Base-by-base conservation (phyloP, 2,113 vertebrate species). In the Bubo bubo region DNA sequence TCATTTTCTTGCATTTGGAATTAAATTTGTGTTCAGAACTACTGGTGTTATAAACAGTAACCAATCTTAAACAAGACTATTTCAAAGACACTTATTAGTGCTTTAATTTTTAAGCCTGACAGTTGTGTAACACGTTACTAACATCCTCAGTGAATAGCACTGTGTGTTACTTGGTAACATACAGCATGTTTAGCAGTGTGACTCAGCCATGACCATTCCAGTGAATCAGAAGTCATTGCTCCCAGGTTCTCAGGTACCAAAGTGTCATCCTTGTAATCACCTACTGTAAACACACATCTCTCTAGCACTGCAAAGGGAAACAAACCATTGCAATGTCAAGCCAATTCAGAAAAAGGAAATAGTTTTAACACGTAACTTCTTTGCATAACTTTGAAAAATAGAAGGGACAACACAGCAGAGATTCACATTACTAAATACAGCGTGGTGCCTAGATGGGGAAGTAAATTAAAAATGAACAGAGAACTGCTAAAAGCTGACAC, bases 401-500 rank as follows among this genome's bases (percentile, higher is more conserved):
- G 50, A 32, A 91, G 52, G 47, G 67, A 63, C 4, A 15, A 50
- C n/a, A 45, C 7, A 84, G 67, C 55, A 74, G 52, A 88, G 56
- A 39, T 5, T 13, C 56, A 66, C 20, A 7, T 86, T 70, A 66
- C 9, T 39, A 56, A 63, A 94, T 39, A 68, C 20, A 9, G 4
- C 0, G 16, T 24, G 26, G 52, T 32, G 12, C 30, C 59, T 60
- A 35, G 34, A 62, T 10, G 24, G 24, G n/a, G 74, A 97, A 86
- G 45, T 64, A 92, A 93, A 93, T 83, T 64, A 90, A 84, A 93
- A 96, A 94, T 66, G 23, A 93, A 43, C n/a, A 34, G 60, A 77
- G 70, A 90, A 66, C 34, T 19, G 14, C 84, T 85, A 75, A 70
- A 94, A 90, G 21, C 23, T 67, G 75, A 86, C 53, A 47, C 30